Evolutionary conservation across 30 jellyfish, hydroid and myxozoan species (phyloP), one percentile per base, ranked within the genome.

Genomic region (Sanderia malayensis): DNA sequence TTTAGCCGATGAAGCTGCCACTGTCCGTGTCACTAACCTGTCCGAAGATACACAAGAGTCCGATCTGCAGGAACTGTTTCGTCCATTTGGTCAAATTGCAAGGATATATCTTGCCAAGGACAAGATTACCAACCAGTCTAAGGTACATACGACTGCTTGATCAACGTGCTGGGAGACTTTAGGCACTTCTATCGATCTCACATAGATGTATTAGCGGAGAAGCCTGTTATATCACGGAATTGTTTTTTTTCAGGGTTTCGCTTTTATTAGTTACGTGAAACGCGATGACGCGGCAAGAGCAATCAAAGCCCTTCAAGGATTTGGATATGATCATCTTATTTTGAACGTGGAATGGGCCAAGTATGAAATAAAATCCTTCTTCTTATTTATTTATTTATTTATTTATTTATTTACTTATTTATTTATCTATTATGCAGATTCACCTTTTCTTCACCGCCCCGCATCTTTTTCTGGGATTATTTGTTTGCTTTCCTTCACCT

Each of bases 241-340:
- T n/a, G n/a, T n/a, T n/a, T 58, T 25, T n/a, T 67, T 45, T 9
- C 27, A 89, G 97, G 97, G 97, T 1, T 89, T 89, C 67, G 97
- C 97, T 11, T 89, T 89, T 46, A 90, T 89, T 75, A 89, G 97
- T 60, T 89, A 89, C 60, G 31, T 76, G 29, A 83, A 83, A 49
- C 95, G 97, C 0, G 97, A 89, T 62, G 97, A 89, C 61, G 97
- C 97, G 13, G 95, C 97, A 29, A 66, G 97, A 28, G 97, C 97
- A 1, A 82, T 89, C 30, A 76, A 82, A 60, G 78, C 95, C 20
- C 67, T 89, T 6, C 95, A 89, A 69, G 97, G 97, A 57, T 89
- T n/a, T 65, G 97, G 97, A 61, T 89, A 89, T 71, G 97, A 89
- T 47, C 97, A 89, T 76, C 86, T 89, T 4, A 89, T 89, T 32